Base-by-base conservation (phyloP, 2,888 invertebrate genomes). In the Thelaira solivaga region DNA sequence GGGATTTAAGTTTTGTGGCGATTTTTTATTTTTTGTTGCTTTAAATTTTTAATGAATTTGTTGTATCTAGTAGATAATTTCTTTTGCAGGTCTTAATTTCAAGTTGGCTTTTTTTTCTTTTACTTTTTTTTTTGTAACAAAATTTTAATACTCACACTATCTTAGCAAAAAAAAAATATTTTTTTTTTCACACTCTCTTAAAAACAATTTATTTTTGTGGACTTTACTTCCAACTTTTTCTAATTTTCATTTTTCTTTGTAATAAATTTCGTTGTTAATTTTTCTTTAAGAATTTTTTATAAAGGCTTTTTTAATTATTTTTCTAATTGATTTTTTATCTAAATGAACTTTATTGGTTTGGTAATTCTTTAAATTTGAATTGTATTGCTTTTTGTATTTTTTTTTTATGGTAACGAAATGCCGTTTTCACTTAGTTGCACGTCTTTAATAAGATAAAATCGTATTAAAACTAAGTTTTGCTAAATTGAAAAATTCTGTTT, bases 391-490 rank as follows among this genome's bases (percentile, higher is more conserved):
- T 34, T 16, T 16, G 31, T 49, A 20, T 59, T 36, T 34, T 49
- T 55, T 29, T 7, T 16, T 39, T 13, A 39, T 13, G 16, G 4
- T n/a, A 34, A 34, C 2, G 34, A 34, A 2, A 41, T 59, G 11
- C 11, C 51, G 31, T 26, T 43, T 53, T 31, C 20, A 22, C 24
- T 6, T 29, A 16, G 39, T 55, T 20, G 39, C 29, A 31, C 74
- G 74, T 62, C 61, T 26, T 41, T 39, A 55, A 18, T 39, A 61
- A 45, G 45, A 45, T 39, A 75, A 68, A 55, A 61, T 61, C 61
- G 53, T 51, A n/a, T 22, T 29, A 62, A 75, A 67, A 69, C 76
- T 69, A 45, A 64, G 47, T 62, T 45, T 68, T 68, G 20, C n/a
- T 31, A 26, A 45, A n/a, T n/a, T n/a, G n/a, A 31, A 49, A 20